phyloP scores from a whole-genome alignment of 1,140 invertebrate species.

The Bombus huntii region DNA sequence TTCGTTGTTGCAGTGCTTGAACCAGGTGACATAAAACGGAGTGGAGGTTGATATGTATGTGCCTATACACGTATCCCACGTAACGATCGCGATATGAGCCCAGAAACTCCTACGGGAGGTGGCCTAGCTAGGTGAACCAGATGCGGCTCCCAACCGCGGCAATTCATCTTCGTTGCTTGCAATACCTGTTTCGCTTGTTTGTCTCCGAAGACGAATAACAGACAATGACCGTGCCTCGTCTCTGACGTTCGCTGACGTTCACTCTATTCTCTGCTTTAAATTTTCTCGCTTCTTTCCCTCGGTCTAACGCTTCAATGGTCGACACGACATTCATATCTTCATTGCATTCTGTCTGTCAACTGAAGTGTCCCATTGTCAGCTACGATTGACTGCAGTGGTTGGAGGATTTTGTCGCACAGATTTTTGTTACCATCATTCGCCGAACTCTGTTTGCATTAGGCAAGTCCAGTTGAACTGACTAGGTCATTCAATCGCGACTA shows the following conservation, averaged over 20 bases:
- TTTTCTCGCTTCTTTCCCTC: background rate
- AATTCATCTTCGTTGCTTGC: constrained; percentile 51
- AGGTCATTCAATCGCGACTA: too few relatives aligned
- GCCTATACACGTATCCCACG: background rate
- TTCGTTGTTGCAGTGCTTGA: constrained; percentile 49
- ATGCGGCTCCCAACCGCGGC: constrained; percentile 42
- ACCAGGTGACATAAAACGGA: constrained; percentile 55
- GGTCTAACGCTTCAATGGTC: background rate
- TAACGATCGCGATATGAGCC: constrained; percentile 59
- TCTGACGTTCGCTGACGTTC: background rate
- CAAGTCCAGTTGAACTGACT: too few relatives aligned
- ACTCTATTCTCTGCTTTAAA: background rate
- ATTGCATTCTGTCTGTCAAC: background rate
- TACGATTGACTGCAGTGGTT: background rate
- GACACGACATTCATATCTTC: too few relatives aligned
- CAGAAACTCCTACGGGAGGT: constrained; percentile 37
- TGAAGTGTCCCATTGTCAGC: background rate
- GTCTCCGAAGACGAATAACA: constrained; percentile 43
- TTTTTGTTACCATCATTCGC: background rate
- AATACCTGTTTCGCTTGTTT: constrained; percentile 54
- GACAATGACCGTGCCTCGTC: constrained; percentile 17
- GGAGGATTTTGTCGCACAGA: background rate
- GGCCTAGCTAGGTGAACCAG: constrained; percentile 36
- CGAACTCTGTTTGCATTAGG: too few relatives aligned
- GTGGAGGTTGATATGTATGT: constrained; percentile 35